A percentile compares a stretch with the other conserved stretches of the same genome.
Conservation (phyloP, 2,797 vertebrate species). For the Sebastiscus albofasciatus region DNA sequence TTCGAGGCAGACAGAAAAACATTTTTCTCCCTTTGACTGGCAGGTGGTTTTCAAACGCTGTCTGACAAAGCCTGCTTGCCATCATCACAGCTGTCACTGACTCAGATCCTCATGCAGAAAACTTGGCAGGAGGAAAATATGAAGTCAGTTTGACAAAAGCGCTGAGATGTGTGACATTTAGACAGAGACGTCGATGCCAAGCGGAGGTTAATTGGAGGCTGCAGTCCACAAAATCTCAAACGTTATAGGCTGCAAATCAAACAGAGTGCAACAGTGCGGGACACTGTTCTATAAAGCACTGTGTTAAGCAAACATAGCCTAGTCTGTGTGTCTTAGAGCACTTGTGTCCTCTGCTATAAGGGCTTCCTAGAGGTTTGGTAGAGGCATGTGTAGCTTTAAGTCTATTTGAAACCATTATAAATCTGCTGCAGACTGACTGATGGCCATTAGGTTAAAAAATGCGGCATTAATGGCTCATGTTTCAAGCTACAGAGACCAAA, state of each 20-base stretch:
- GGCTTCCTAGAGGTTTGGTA: not conserved
- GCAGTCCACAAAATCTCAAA: slow-evolving; percentile 10
- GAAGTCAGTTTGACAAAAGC: slow-evolving; percentile 20
- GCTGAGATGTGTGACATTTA: slow-evolving; percentile 45
- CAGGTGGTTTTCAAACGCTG: slow-evolving; percentile 49
- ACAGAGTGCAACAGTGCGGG: slow-evolving; percentile 15
- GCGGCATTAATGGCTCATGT: slow-evolving; percentile 27
- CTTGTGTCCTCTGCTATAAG: not conserved
- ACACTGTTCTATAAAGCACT: slow-evolving; percentile 33
- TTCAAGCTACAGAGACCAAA: slow-evolving; percentile 36
- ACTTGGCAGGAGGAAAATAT: slow-evolving; percentile 23
- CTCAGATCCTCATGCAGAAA: slow-evolving; percentile 25
- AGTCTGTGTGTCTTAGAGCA: slow-evolving; percentile 1
- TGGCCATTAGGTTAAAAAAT: slow-evolving; percentile 32
- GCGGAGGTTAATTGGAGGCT: slow-evolving; percentile 22
- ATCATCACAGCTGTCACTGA: slow-evolving; percentile 48
- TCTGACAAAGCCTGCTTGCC: slow-evolving; percentile 19
- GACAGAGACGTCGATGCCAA: not conserved
- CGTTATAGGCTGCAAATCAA: slow-evolving; percentile 30
- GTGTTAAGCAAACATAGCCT: slow-evolving; percentile 17
- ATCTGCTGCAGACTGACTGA: slow-evolving; percentile 22
- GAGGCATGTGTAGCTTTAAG: slow-evolving; percentile 4
- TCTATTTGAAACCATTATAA: slow-evolving; percentile 23
- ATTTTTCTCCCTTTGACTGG: slow-evolving; percentile 38
- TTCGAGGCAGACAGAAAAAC: slow-evolving; percentile 23